These are phyloP conservation scores for Lycaena phlaeas DNA, from an alignment of 2,888 invertebrate species.

Conservation along the genomic window DNA sequence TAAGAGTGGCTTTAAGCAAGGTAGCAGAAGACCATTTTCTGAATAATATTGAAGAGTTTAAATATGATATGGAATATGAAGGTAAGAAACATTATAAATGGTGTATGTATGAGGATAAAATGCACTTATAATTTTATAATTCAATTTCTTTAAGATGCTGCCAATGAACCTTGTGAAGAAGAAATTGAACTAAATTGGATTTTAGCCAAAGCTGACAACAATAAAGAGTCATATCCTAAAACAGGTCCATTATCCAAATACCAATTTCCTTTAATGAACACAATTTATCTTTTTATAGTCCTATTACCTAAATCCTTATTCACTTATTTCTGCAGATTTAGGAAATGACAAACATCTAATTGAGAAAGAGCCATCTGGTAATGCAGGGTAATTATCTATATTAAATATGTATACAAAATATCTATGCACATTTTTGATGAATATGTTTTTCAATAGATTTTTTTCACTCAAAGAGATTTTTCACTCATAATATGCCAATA, in stretches of 20 bases:
- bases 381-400: background rate
- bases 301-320: slow-evolving; percentile 12
- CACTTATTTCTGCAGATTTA: slow-evolving; percentile 12
- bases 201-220: slow-evolving; percentile 23
- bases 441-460: too few relatives aligned
- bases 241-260: slow-evolving; percentile 32
- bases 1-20: slow-evolving; percentile 49
- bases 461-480: too few relatives aligned
- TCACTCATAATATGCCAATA: too few relatives aligned
- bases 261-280: background rate
- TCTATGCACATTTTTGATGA: too few relatives aligned
- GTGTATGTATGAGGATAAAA: background rate
- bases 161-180: slow-evolving; percentile 44
- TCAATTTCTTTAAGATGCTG: slow-evolving; percentile 33
- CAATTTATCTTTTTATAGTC: slow-evolving; percentile 17
- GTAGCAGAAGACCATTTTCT: slow-evolving; percentile 50
- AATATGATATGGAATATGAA: slow-evolving; percentile 27
- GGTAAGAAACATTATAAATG: slow-evolving; percentile 12
- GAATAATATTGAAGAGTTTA: slow-evolving; percentile 38
- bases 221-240: slow-evolving; percentile 22
- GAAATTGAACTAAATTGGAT: slow-evolving; percentile 51
- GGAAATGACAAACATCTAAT: slow-evolving; percentile 10
- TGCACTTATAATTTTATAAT: background rate
- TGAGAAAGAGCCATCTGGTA: background rate
- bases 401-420: background rate